Percentiles rank a stretch among this genome's conserved stretches.
Evolutionary conservation across 2,888 invertebrate species (phyloP).

Genomic region (Cremastinae sp.): DNA sequence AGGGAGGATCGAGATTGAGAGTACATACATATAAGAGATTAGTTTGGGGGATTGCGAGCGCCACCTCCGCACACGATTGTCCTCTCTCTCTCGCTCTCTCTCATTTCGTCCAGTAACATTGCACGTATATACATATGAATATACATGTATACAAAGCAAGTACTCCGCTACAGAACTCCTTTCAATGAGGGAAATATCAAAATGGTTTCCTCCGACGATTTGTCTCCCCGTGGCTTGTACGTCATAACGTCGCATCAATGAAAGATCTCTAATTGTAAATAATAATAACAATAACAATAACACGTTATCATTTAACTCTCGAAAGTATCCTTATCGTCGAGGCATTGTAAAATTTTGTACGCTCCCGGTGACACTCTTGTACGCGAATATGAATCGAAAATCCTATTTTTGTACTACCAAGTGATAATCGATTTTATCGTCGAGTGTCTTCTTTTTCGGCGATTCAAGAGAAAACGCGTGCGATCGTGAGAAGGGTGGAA

Average conservation of each 20-base stretch:
- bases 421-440: constrained; percentile 31
- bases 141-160: constrained; percentile 11
- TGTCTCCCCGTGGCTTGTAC: constrained; percentile 53
- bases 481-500: constrained; percentile 7
- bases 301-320: neutral
- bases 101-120: neutral
- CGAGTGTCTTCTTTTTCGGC: neutral
- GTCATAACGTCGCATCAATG: constrained; percentile 67
- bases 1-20: constrained; percentile 24
- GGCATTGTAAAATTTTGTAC: neutral
- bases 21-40: too few species aligned
- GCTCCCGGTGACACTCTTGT: neutral
- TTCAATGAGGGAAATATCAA: constrained; percentile 64
- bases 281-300: constrained; percentile 28
- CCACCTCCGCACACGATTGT: constrained; percentile 39
- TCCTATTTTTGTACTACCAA: constrained; percentile 12
- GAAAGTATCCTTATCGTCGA: neutral
- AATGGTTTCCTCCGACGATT: constrained; percentile 63
- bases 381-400: neutral
- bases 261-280: constrained; percentile 56
- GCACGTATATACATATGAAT: neutral
- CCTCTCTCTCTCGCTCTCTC: constrained; percentile 21
- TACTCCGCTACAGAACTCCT: constrained; percentile 23
- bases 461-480: constrained; percentile 17
- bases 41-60: constrained; percentile 37